Conservation (phyloP, 2,888 invertebrate species). For the Polymixis lichenea region DNA sequence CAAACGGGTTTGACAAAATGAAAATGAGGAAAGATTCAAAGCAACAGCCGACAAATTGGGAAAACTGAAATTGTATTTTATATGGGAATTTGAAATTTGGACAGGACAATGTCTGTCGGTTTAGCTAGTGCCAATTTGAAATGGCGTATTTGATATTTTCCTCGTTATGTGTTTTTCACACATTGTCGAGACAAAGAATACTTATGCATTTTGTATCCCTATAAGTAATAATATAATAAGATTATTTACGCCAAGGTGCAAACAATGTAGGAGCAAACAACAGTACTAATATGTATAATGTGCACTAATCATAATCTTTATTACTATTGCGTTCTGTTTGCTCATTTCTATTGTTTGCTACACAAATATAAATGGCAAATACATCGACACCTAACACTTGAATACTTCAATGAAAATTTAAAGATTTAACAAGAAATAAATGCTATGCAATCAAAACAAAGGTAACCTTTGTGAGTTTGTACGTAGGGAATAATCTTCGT, state of each 20-base stretch:
- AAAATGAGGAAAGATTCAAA: too few relatives aligned
- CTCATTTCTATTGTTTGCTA: slow-evolving; percentile 10
- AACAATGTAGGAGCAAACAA: slow-evolving; percentile 32
- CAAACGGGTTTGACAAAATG: too few relatives aligned
- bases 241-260: neutral
- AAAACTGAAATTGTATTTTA: too few relatives aligned
- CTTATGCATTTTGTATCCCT: neutral
- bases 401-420: neutral
- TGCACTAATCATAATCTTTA: slow-evolving; percentile 22
- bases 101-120: too few relatives aligned
- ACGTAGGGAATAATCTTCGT: neutral
- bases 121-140: neutral
- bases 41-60: too few relatives aligned
- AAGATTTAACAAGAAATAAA: neutral
- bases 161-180: neutral
- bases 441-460: too few relatives aligned
- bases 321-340: neutral
- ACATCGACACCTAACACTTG: neutral
- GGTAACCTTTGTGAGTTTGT: neutral
- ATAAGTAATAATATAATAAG: neutral
- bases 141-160: neutral
- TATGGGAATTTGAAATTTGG: too few relatives aligned
- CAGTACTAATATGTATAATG: neutral
- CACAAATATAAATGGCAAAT: neutral
- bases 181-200: neutral